Evolutionary conservation across 2,888 invertebrate species (phyloP), one percentile per base, ranked within the genome.

Genomic region (Leptopilina drosophilae): DNA sequence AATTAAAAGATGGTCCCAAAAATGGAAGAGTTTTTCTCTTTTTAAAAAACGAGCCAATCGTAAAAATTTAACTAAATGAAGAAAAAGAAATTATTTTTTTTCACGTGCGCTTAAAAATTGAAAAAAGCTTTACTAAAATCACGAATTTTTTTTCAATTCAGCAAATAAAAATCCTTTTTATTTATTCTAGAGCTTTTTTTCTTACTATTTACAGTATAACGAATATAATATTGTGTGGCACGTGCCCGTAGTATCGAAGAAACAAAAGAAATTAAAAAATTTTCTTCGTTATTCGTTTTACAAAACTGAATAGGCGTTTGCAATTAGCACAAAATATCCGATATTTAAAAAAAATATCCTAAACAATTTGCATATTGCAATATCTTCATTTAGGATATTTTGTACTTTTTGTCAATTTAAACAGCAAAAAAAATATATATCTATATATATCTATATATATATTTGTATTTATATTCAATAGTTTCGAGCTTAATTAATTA

Each of bases 1-100:
- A 49, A 49, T 89, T 88, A 89, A 87, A 88, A 88, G 87, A 89
- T 90, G 90, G 89, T 90, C 90, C 89, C 90, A 87, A 73, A 73
- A 73, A 11, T 49, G 9, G 12, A 49, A 49, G 49, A 49, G 49
- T 49, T 49, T 11, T 11, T 49, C 49, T 49, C 12, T 49, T 49
- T 11, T 11, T 4, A 49, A 49, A 49, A 49, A 49, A 11, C 49
- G 49, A 11, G 49, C 49, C 49, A 49, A 42, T 42, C 42, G 42
- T 8, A 42, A 49, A 49, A 49, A 49, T 11, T 49, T 42, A 42
- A 7, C 49, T 9, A 11, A 11, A 49, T 73, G 33, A n/a, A 73
- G 33, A n/a, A 73, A 73, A 64, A 64, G 40, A 83, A 80, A 82
- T 62, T n/a, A 12, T 62, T 67, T 77, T 56, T 46, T 73, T 46